Base-by-base conservation (phyloP, 2,888 invertebrate species). In the Dione vanillae region DNA sequence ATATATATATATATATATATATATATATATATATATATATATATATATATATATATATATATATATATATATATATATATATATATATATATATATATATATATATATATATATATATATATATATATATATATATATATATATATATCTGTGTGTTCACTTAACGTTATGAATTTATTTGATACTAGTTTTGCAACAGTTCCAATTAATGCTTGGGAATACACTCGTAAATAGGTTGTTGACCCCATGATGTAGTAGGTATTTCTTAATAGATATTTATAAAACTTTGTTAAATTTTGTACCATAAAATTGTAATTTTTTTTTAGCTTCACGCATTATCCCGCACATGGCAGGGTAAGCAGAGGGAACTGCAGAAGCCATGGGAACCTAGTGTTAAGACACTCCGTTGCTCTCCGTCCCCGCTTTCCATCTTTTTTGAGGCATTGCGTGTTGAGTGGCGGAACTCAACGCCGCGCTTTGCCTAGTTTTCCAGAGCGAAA, bases 161-260 rank as follows among this genome's bases (percentile, higher is more conserved):
- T 16, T 40, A n/a, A 14, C 61, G 62, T 40, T 67, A 68, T 49
- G 16, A 51, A 64, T 64, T 10, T 51, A 74, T 70, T 68, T 66
- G 67, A 71, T 73, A 70, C 72, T 51, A 70, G 65, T 66, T 66
- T 64, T 56, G 69, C 72, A 71, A 74, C 72, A 71, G 61, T 64
- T 70, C 56, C 71, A 74, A 73, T 76, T 73, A 74, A 68, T 47
- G 61, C 49, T 67, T 65, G 65, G 69, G 71, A 56, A 61, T 72
- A 45, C 59, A 52, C 59, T 75, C 71, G 68, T 73, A 73, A 74
- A 74, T 74, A 72, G 74, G 73, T 54, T 72, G 67, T 67, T 73
- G 74, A 75, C 70, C 70, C 67, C 65, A n/a, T 78, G 79, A 78
- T 81, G 82, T 81, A 80, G 79, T 83, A 83, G 82, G 82, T 82